Evolutionary conservation across 1,140 invertebrate species (phyloP).

Genomic region (Megalonaias nervosa): DNA sequence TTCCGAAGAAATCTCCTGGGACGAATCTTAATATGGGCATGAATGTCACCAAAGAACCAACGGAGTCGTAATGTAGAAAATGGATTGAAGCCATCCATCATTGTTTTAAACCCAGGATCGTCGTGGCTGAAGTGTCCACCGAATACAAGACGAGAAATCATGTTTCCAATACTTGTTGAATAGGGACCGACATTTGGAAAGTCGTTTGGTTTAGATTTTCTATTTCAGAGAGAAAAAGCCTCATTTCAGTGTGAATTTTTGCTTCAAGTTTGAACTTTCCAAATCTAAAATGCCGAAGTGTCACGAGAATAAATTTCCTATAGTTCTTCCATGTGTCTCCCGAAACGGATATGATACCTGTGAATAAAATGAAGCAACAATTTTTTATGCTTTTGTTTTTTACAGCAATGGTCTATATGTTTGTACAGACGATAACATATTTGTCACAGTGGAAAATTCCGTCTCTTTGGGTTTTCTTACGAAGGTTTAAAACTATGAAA

Average conservation of each 20-base stretch:
- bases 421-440: too few relatives aligned
- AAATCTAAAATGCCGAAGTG: slow-evolving; percentile 27
- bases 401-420: too few relatives aligned
- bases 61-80: too few relatives aligned
- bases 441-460: too few relatives aligned
- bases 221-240: slow-evolving; percentile 1
- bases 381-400: too few relatives aligned
- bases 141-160: background rate
- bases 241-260: slow-evolving; percentile 16
- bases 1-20: too few relatives aligned
- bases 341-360: slow-evolving; percentile 13
- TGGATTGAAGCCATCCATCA: background rate
- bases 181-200: slow-evolving; percentile 9
- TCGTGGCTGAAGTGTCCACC: slow-evolving; percentile 9
- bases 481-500: too few relatives aligned
- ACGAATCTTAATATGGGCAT: too few relatives aligned
- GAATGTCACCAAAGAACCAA: too few relatives aligned
- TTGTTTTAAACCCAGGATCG: background rate
- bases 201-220: slow-evolving; percentile 5
- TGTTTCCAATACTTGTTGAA: slow-evolving; percentile 12
- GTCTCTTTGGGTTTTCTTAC: too few relatives aligned
- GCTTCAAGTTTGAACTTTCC: slow-evolving; percentile 19
- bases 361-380: too few relatives aligned
- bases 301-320: slow-evolving; percentile 14
- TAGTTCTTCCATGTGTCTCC: slow-evolving; percentile 20